phyloP scores from a whole-genome alignment of 2,888 invertebrate species.

The Antitype chi region DNA sequence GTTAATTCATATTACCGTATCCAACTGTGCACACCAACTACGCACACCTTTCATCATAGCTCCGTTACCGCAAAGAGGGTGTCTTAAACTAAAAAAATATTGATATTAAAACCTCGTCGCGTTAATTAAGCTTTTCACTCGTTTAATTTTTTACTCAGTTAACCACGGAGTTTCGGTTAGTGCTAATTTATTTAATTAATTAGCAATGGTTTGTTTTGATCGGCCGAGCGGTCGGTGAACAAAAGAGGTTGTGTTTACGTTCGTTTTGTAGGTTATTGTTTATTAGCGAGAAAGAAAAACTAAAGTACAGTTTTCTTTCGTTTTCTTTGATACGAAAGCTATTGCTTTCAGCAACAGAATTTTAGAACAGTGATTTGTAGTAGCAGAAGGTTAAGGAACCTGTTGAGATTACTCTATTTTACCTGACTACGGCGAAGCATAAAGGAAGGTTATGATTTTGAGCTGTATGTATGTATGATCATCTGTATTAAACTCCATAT shows the following conservation, averaged over 20 bases:
- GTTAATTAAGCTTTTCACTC: constrained; percentile 89
- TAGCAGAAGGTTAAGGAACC: neutral
- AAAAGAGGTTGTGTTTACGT: constrained; percentile 37
- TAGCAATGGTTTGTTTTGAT: constrained; percentile 85
- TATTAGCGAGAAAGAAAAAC: neutral
- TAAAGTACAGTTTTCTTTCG: neutral
- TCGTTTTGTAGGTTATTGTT: neutral
- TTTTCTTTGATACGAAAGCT: neutral
- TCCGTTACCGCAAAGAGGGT: constrained; percentile 78
- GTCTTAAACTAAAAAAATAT: constrained; percentile 89
- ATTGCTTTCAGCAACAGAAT: neutral
- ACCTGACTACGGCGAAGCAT: too few species aligned
- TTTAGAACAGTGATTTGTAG: neutral
- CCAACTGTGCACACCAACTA: constrained; percentile 52
- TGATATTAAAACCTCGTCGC: constrained; percentile 86
- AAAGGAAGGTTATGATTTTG: too few species aligned
- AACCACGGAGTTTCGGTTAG: constrained; percentile 79
- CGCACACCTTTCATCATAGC: constrained; percentile 58
- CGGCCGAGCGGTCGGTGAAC: constrained; percentile 68
- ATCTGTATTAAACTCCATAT: too few species aligned
- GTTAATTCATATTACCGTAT: constrained; percentile 42
- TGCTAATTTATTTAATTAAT: constrained; percentile 86
- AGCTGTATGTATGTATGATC: too few species aligned
- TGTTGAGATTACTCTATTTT: neutral
- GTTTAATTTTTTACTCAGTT: constrained; percentile 86